Evolutionary conservation across 2,113 vertebrate genomes (phyloP), one percentile per base, ranked within the genome.

Genomic region (Rhinoptilus africanus): DNA sequence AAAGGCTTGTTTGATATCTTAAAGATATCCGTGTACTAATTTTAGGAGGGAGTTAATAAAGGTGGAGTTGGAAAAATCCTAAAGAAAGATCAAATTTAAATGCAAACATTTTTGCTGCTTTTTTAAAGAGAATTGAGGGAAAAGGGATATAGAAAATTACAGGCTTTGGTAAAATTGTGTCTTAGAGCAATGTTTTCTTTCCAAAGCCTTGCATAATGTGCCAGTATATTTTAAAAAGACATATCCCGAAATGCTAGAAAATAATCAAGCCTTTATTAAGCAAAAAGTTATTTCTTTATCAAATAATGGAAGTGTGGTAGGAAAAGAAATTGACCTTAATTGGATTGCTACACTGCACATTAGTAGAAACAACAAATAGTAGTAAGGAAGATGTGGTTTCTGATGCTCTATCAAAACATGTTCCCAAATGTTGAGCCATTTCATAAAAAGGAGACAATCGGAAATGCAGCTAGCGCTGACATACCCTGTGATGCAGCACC

Each of bases 61-160:
- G 56, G 76, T 92, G 35, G 75, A 85, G 45, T 30, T 74, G 41
- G 60, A 85, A 91, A 94, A 85, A 71, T 78, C 50, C 66, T 83
- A 66, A 77, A 85, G 81, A 60, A 86, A 79, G 66, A 93, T 85
- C 32, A 21, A 32, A 88, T 91, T 82, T 78, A 85, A 94, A 78
- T 48, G 28, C 81, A 85, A 89, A 91, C 80, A 66, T 71, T 14
- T 78, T 69, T 37, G 12, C 79, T 66, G 51, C 50, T 74, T 81
- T 93, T 93, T 85, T 7, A 69, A 89, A 86, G 62, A 51, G 60
- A 77, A 78, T 74, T 39, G 39, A 68, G 59, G 79, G 66, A 93
- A 78, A 96, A 92, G 10, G 79, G 71, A 60, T 83, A 37, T 35
- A 93, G 71, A 75, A 96, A 93, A 94, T 78, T 85, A 88, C 39